phyloP scores from a whole-genome alignment of 1,140 invertebrate genomes.

The Homarus americanus region DNA sequence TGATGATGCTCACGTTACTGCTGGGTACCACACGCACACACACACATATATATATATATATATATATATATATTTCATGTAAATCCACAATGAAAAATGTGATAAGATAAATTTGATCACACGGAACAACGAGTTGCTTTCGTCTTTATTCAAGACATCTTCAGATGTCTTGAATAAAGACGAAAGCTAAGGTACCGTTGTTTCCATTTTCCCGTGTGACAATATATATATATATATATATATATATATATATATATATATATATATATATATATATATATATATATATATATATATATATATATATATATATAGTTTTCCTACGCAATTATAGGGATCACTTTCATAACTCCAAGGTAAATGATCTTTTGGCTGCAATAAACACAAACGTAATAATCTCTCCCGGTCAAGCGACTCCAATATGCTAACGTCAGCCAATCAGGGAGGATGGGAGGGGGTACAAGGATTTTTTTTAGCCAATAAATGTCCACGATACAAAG shows the following conservation, averaged over 20 bases:
- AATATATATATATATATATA: conserved; percentile 45
- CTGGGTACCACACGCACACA: neutral
- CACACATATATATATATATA: conserved; percentile 12
- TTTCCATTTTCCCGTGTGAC: no score
- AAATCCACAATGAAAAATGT: no score
- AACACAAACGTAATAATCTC: neutral
- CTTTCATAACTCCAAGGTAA: neutral
- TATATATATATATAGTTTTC: neutral
- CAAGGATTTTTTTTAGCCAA: neutral
- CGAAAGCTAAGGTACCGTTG: no score
- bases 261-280: conserved; percentile 52
- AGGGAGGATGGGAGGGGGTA: neutral
- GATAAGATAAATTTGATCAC: no score
- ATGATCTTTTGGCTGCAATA: neutral
- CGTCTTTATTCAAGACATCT: no score
- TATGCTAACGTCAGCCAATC: neutral
- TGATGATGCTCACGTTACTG: no score
- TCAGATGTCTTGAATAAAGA: no score
- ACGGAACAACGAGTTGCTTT: no score
- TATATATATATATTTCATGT: conserved; percentile 24
- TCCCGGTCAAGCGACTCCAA: neutral
- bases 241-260: conserved; percentile 47
- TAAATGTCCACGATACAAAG: neutral
- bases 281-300: conserved; percentile 33
- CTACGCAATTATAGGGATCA: neutral